phyloP scores from a whole-genome alignment of 23 tunicate genomes.

The Halocynthia roretzi region DNA sequence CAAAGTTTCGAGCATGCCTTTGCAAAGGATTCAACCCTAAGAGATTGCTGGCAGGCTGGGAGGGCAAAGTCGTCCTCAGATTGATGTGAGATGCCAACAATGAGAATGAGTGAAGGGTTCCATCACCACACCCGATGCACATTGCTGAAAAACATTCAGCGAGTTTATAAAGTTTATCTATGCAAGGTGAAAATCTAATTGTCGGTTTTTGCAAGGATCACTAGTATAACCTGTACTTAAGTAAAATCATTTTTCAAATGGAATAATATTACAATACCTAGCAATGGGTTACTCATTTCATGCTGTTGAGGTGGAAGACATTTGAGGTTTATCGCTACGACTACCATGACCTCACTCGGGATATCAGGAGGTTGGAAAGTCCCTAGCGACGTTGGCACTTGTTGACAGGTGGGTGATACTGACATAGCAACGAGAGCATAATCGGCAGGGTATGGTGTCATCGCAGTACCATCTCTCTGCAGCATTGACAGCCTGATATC shows the following conservation, averaged over 20 bases:
- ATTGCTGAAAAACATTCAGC: slow-evolving; percentile 38
- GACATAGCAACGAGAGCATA: slow-evolving; percentile 59
- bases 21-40: slow-evolving; percentile 4
- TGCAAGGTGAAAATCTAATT: background rate
- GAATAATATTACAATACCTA: slow-evolving; percentile 26
- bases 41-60: background rate
- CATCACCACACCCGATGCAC: slow-evolving; percentile 87
- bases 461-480: slow-evolving; percentile 32
- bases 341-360: slow-evolving; percentile 21
- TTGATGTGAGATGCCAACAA: slow-evolving; percentile 61
- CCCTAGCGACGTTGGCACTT: slow-evolving; percentile 13
- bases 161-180: background rate
- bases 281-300: slow-evolving; percentile 36
- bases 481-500: slow-evolving; percentile 56
- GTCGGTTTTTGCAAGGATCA: background rate
- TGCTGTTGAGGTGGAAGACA: slow-evolving; percentile 53
- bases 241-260: background rate
- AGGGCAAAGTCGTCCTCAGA: slow-evolving; percentile 26
- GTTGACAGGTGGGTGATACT: slow-evolving; percentile 12
- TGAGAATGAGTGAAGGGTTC: slow-evolving; percentile 43
- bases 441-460: slow-evolving; percentile 46
- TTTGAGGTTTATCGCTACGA: slow-evolving; percentile 54
- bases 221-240: background rate
- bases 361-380: slow-evolving; percentile 24
- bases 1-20: slow-evolving; percentile 57